Evolutionary conservation across 2,797 vertebrate genomes (phyloP), one percentile per base, ranked within the genome.

Genomic region (Sebastes taczanowskii): DNA sequence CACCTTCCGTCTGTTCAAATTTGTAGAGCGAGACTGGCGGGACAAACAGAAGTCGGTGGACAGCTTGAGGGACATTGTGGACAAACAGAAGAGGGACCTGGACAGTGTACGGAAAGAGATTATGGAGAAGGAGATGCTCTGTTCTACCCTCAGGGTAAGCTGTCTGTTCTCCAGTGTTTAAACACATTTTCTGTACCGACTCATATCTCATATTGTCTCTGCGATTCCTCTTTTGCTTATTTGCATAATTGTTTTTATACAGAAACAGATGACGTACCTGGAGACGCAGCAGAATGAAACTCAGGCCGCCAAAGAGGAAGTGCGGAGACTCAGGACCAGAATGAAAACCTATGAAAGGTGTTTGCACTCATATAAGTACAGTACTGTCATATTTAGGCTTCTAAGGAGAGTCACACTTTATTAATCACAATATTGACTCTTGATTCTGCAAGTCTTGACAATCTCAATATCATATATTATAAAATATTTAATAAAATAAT

Each of bases 191-290:
- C 3, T 49, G 1, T 32, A 7, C 18, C 20, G 11, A 52, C 7
- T 59, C 20, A 52, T 16, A n/a, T n/a, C 20, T 52, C 13, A 16
- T 25, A 2, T 2, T 66, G 1, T 46, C 5, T 16, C 13, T 71
- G 27, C 22, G 11, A 23, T 35, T 59, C 16, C 3, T 22, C 68
- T 62, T 62, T 14, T 52, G 4, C 4, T 27, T 32, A 18, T 77
- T 56, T 64, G 1, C 63, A 10, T 22, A 13, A 9, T 23, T 13
- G 11, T 73, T 23, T 29, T 32, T 61, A 11, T 9, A 63, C 88
- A 99, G 98, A 98, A 98, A 94, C 98, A 99, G 95, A 97, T 99
- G 97, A 95, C 93, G 59, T 99, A 95, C 88, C 78, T 99, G 87
- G 98, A 99, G 91, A 96, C 94, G 35, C 97, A 98, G 71, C 96